phyloP scores from a whole-genome alignment of 2,797 vertebrate species.

The Sebastes minor region DNA sequence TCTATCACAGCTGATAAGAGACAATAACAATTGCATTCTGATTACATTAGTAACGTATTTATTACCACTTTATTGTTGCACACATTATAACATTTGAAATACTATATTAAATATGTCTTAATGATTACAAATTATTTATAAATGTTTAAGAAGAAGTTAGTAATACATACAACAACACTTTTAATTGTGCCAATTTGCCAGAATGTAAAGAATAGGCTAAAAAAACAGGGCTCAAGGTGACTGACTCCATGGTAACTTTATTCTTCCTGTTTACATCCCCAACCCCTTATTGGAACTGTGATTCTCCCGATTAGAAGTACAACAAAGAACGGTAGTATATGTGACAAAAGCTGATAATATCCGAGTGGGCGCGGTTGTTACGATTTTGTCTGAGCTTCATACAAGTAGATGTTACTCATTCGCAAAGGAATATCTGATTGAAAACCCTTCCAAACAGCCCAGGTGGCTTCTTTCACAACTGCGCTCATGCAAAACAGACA shows the following conservation, averaged over 20 bases:
- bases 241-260: background rate
- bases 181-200: background rate
- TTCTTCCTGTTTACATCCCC: background rate
- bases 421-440: background rate
- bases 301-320: background rate
- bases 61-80: too few species aligned
- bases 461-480: slow-evolving; percentile 30
- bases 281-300: background rate
- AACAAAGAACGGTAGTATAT: background rate
- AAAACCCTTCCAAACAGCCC: slow-evolving; percentile 10
- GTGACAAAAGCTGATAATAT: background rate
- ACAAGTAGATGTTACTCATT: background rate
- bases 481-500: slow-evolving; percentile 9
- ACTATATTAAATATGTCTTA: too few species aligned
- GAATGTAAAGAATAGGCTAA: background rate
- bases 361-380: too few species aligned
- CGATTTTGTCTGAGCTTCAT: background rate
- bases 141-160: too few species aligned
- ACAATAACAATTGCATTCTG: too few species aligned
- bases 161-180: background rate
- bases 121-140: too few species aligned
- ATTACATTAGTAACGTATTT: too few species aligned
- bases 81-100: too few species aligned
- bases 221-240: background rate
- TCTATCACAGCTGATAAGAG: too few species aligned